phyloP scores from a whole-genome alignment of 1,140 invertebrate genomes.

The Scaptomyza hsui region DNA sequence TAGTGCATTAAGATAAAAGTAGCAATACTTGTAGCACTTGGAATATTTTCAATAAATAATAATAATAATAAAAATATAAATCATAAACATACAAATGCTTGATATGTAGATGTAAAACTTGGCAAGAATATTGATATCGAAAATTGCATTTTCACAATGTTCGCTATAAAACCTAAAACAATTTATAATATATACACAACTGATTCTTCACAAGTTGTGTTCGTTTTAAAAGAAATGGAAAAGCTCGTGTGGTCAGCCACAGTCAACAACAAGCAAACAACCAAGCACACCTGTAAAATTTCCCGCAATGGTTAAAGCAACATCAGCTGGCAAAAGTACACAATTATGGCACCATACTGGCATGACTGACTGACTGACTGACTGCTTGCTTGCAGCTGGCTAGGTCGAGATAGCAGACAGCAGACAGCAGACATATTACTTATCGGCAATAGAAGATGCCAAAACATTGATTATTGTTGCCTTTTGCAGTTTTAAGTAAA shows the following conservation, averaged over 20 bases:
- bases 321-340: slow-evolving; percentile 41
- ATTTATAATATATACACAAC: slow-evolving; percentile 1
- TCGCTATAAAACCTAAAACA: neutral
- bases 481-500: slow-evolving; percentile 71
- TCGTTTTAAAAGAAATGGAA: neutral
- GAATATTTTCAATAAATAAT: too few species aligned
- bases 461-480: slow-evolving; percentile 77
- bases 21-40: too few species aligned
- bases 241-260: slow-evolving; percentile 1
- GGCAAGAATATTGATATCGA: too few species aligned
- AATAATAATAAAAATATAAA: too few species aligned
- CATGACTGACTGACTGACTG: slow-evolving; percentile 5
- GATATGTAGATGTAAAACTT: too few species aligned
- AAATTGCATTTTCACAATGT: too few species aligned
- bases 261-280: slow-evolving; percentile 13
- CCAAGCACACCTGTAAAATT: slow-evolving; percentile 23
- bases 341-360: slow-evolving; percentile 62
- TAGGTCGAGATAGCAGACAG: slow-evolving; percentile 58
- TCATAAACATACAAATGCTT: too few species aligned
- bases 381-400: slow-evolving; percentile 26
- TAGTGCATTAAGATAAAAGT: too few species aligned
- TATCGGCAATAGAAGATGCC: slow-evolving; percentile 65
- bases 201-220: slow-evolving; percentile 9
- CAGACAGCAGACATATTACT: slow-evolving; percentile 55
- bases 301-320: slow-evolving; percentile 19